A percentile compares a stretch with the other conserved stretches of the same genome.
Conservation (phyloP, 2,888 invertebrate species). For the Chloromyia formosa region DNA sequence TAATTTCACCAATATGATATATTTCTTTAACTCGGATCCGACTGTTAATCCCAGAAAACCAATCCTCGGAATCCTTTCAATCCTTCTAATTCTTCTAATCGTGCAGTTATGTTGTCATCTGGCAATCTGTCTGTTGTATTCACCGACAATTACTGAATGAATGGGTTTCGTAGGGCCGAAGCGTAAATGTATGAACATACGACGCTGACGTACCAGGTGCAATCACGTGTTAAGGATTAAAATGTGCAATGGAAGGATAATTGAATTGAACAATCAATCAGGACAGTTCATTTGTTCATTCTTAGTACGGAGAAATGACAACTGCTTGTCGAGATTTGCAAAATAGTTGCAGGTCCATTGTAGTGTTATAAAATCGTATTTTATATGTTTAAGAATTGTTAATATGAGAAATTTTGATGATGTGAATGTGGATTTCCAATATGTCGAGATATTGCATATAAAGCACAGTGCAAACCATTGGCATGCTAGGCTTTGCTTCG, state of each 20-base stretch:
- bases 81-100: slow-evolving; percentile 30
- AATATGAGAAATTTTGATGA: too few relatives aligned
- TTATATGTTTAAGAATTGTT: too few relatives aligned
- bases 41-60: too few relatives aligned
- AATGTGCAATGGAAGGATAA: slow-evolving; percentile 36
- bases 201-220: slow-evolving; percentile 31
- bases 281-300: not conserved
- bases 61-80: slow-evolving; percentile 13
- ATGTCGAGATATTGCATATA: too few relatives aligned
- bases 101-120: slow-evolving; percentile 40
- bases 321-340: slow-evolving; percentile 14
- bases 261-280: slow-evolving; percentile 2
- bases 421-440: too few relatives aligned
- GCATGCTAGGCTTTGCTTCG: too few relatives aligned
- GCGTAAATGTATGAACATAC: too few relatives aligned
- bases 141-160: slow-evolving; percentile 4
- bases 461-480: too few relatives aligned
- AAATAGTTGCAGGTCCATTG: slow-evolving; percentile 9
- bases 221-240: slow-evolving; percentile 38
- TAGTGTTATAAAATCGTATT: too few relatives aligned
- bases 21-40: too few relatives aligned
- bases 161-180: slow-evolving; percentile 6
- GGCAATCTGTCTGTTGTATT: slow-evolving; percentile 17
- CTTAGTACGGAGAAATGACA: not conserved
- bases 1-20: too few relatives aligned